Base-by-base conservation (phyloP, 2,797 vertebrate species). In the Gallinago nigripennis region DNA sequence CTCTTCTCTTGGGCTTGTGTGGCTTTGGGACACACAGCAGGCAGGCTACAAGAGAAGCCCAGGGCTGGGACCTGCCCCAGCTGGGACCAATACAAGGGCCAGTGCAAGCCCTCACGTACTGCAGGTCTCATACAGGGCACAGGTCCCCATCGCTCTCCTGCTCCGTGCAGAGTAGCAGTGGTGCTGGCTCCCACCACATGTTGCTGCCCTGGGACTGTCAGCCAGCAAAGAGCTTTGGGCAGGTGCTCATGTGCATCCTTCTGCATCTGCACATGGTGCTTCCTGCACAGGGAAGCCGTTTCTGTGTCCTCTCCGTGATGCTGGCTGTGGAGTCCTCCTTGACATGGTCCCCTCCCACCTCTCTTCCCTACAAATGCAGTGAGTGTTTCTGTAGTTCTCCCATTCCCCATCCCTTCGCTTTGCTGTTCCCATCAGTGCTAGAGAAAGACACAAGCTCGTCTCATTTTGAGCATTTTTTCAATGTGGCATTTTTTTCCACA, bases 51-150 rank as follows among this genome's bases (percentile, higher is more conserved):
- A n/a, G 37, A 72, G 30, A 45, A 33, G n/a, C 15, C 31, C 31
- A 76, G 51, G 14, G 14, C 39, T 71, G 24, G 10, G 31, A 70
- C 27, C 27, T 84, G 18, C 13, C n/a, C 25, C 33, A 33, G 33
- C 11, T 76, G 33, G 46, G 46, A 45, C 51, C 20, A 66, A 24
- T 31, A 72, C 28, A 31, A 54, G 28, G 8, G 12, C 30, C 37
- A 45, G 12, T 14, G 17, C 6, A n/a, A 39, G 16, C 54, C 16
- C 12, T 71, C 1, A 0, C 0, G 1, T 50, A 53, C 33, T 28
- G 21, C 24, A 31, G 51, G 30, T n/a, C n/a, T 71, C 16, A 43
- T 4, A 24, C 24, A 43, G 39, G 37, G 31, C 14, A 73, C 37
- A 41, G 33, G 33, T 53, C 17, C 43, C 51, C 12, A 4, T 39